Base-by-base conservation (phyloP, 2,888 invertebrate genomes). In the Andricus curvator region DNA sequence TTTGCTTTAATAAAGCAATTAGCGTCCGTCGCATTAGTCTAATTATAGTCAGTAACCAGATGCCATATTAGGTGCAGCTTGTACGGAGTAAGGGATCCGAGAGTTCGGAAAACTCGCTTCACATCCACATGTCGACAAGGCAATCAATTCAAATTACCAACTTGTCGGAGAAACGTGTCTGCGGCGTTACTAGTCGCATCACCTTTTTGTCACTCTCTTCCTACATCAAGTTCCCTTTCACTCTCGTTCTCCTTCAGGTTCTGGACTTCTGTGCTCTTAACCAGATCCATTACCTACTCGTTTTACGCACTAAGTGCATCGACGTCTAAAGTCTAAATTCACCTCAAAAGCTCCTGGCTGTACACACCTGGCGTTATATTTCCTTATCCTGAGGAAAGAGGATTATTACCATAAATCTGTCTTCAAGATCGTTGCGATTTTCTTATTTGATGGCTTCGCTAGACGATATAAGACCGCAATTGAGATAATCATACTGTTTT, bases 1-100 rank as follows among this genome's bases (percentile, higher is more conserved):
- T 56, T 74, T 74, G 51, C 74, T 74, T 74, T 56, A 74, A 74
- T 74, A 74, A 74, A 74, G 74, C 74, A 74, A 74, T 74, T 74
- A 74, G 74, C 51, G 74, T 56, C 33, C 56, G 56, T 56, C 74
- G 74, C 74, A 74, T 74, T 74, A 74, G 74, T 33, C 29, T 74
- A 74, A 74, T 70, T 70, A 70, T 25, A 70, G 48, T 29, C 70
- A 44, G 70, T 70, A 70, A 70, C 70, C 70, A 70, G 74, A 29
- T 74, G 51, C 51, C 74, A n/a, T 56, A 74, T 74, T 74, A 51
- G 74, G 74, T 67, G 67, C 41, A 68, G 68, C 44, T 44, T 44
- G 62, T 22, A 62, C 25, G 62, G 62, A 25, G 13, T 62, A 22
- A 62, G 22, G 5, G 62, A 25, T 25, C 48, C 29, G 51, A 70